Evolutionary conservation across 1,140 invertebrate genomes (phyloP), one percentile per base, ranked within the genome.

Genomic region (Microplitis mediator): DNA sequence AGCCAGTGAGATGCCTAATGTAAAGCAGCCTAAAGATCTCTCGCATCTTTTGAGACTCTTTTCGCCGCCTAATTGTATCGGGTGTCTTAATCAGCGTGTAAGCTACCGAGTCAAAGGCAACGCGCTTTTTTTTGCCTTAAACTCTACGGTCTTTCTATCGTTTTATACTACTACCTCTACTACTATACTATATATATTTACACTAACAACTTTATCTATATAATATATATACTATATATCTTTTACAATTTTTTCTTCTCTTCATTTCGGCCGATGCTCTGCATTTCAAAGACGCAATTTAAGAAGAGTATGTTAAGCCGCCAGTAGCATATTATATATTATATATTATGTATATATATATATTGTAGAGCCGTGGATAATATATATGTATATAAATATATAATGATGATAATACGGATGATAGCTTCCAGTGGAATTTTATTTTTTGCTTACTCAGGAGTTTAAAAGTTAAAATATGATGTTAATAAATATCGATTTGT

Each of bases 211-310:
- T 23, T 23, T 23, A 23, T 23, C 23, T 23, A 23, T 23, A 23
- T 45, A 64, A 63, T 69, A 34, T 52, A 62, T 58, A 35, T n/a
- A 31, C 45, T 50, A 13, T 39, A 34, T 35, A 61, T 32, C 31
- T 36, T 74, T 65, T 56, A 56, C 5, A 61, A 31, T 72, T 72
- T 66, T 23, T 50, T 51, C 31, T 61, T 69, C 64, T 71, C 78
- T 78, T 75, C 73, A 69, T 76, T 74, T 66, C 54, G 70, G 73
- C 74, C 73, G 77, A 76, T 76, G 79, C 79, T 85, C 84, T 84
- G 83, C 85, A 86, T 86, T 81, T 85, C 84, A 86, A 86, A 86
- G 85, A 80, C 81, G 79, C 78, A 84, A 85, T 84, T 85, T 85
- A 81, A 84, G 84, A 51, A 73, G 83, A 82, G 77, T 83, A 81